A percentile compares a stretch with the other conserved stretches of the same genome.
phyloP scores from a whole-genome alignment of 1,140 invertebrate genomes.

The Drosophila sp. region DNA sequence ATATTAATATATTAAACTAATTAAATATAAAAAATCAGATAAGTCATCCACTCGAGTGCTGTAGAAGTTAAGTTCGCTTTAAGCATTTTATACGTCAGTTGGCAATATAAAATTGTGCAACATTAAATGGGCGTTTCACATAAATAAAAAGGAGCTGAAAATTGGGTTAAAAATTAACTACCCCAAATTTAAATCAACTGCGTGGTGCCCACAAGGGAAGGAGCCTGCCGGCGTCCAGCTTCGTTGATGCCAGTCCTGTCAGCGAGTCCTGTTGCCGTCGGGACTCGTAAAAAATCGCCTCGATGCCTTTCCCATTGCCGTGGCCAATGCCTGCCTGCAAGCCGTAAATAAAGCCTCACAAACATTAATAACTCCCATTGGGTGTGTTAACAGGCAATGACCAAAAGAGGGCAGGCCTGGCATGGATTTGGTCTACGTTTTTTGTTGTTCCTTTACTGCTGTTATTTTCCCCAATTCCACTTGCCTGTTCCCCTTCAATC shows the following conservation, averaged over 20 bases:
- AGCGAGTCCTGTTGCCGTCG: slow-evolving; percentile 65
- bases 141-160: slow-evolving; percentile 72
- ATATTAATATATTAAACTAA: neutral
- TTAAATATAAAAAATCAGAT: no score
- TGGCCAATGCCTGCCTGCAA: slow-evolving; percentile 50
- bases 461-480: neutral
- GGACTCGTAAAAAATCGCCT: slow-evolving; percentile 79
- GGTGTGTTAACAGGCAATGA: slow-evolving; percentile 83
- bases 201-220: slow-evolving; percentile 19
- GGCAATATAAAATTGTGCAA: slow-evolving; percentile 77
- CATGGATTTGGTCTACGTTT: slow-evolving; percentile 68
- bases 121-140: slow-evolving; percentile 76
- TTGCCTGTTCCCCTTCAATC: neutral
- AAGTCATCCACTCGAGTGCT: neutral
- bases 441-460: slow-evolving; percentile 28
- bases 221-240: slow-evolving; percentile 1
- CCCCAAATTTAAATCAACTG: slow-evolving; percentile 80
- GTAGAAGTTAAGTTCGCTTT: neutral
- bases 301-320: slow-evolving; percentile 37
- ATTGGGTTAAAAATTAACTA: slow-evolving; percentile 83
- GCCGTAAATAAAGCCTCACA: slow-evolving; percentile 79
- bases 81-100: slow-evolving; percentile 10
- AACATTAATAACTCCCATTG: slow-evolving; percentile 83
- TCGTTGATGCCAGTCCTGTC: slow-evolving; percentile 45
- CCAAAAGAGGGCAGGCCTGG: slow-evolving; percentile 65